phyloP scores from a whole-genome alignment of 2,797 vertebrate genomes.

The Orestias chungarensis region DNA sequence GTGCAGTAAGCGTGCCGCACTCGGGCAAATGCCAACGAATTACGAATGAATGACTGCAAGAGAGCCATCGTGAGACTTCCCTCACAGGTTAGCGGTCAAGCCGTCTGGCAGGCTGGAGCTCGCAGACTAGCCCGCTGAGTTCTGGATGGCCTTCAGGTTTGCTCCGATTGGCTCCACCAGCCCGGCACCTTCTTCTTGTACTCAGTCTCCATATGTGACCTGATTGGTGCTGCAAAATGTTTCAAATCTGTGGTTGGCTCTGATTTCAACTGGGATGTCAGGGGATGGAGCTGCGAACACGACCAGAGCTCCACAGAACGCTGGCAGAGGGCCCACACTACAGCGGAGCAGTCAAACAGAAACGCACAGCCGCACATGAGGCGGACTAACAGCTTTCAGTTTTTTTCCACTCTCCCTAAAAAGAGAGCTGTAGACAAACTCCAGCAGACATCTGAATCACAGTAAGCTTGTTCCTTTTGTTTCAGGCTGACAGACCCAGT shows the following conservation, averaged over 20 bases:
- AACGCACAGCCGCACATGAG: constrained; percentile 26
- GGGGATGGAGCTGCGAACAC: constrained; percentile 75
- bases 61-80: constrained; percentile 43
- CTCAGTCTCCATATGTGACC: constrained; percentile 51
- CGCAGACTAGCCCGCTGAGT: constrained; percentile 73
- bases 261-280: constrained; percentile 67
- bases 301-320: constrained; percentile 66
- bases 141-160: constrained; percentile 60
- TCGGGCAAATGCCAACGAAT: constrained; percentile 59
- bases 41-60: constrained; percentile 49
- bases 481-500: constrained; percentile 50
- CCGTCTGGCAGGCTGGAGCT: constrained; percentile 63
- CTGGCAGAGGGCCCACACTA: constrained; percentile 74
- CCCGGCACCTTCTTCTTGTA: constrained; percentile 23
- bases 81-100: constrained; percentile 61
- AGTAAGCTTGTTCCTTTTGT: constrained; percentile 38
- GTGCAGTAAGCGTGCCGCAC: constrained; percentile 35
- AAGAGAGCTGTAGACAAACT: constrained; percentile 7
- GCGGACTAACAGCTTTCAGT: constrained; percentile 21
- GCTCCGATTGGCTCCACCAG: constrained; percentile 60
- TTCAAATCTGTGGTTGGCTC: constrained; percentile 64
- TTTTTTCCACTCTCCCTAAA: not conserved
- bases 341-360: constrained; percentile 59
- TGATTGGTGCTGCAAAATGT: constrained; percentile 67
- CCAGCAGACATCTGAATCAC: constrained; percentile 47